phyloP scores from a whole-genome alignment of 2,888 invertebrate genomes.

The Drosophila monieri region DNA sequence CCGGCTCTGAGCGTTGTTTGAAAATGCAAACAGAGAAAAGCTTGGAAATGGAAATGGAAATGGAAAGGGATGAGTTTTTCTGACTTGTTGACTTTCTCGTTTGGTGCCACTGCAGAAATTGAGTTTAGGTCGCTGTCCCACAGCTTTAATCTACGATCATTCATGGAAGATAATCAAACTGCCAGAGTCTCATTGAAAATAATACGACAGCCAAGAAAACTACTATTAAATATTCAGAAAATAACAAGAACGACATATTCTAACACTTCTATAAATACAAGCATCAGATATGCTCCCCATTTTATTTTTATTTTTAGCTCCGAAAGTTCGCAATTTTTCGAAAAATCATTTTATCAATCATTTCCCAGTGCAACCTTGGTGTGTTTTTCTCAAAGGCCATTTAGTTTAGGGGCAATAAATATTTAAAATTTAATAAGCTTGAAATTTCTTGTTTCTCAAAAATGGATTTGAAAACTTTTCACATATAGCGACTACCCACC shows the following conservation, averaged over 20 bases:
- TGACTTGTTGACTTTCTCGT: constrained; percentile 1
- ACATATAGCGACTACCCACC: neutral
- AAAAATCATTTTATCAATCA: constrained; percentile 16
- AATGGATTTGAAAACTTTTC: neutral
- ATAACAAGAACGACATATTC: neutral
- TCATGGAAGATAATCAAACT: neutral
- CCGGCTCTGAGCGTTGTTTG: constrained; percentile 1
- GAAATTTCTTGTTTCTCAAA: no score
- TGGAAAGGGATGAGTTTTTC: neutral
- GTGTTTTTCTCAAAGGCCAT: neutral
- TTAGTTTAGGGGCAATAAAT: neutral
- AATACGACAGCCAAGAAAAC: neutral
- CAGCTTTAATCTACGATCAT: neutral
- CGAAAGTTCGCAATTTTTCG: constrained; percentile 8
- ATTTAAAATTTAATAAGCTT: neutral
- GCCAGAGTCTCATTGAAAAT: neutral
- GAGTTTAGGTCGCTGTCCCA: neutral
- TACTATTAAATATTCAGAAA: constrained; percentile 16
- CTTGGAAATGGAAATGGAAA: no score
- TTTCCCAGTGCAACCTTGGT: constrained; percentile 4
- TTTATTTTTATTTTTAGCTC: constrained; percentile 34
- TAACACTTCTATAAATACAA: constrained; percentile 19
- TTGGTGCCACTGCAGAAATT: neutral
- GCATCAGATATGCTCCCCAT: constrained; percentile 10
- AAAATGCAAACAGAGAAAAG: constrained; percentile 1